Evolutionary conservation across 2,797 vertebrate species (phyloP).

Genomic region (Synanceia verrucosa): DNA sequence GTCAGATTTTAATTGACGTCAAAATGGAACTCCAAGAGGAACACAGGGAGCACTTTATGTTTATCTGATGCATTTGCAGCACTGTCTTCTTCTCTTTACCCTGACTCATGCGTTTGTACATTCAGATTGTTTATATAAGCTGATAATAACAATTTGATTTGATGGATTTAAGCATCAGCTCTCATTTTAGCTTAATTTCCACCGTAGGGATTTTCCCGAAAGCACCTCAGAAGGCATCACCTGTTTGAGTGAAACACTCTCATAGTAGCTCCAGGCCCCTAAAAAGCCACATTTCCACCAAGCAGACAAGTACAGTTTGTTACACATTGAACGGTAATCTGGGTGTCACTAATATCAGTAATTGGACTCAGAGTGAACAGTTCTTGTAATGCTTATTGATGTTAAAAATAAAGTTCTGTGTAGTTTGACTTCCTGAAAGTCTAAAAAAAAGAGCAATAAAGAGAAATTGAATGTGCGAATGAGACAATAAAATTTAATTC

Average conservation of each 20-base stretch:
- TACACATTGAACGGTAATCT: background rate
- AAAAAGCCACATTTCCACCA: background rate
- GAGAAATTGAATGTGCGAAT: background rate
- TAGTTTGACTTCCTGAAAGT: background rate
- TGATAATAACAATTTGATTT: no score
- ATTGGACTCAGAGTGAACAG: background rate
- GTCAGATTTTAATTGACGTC: no score
- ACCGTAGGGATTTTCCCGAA: background rate
- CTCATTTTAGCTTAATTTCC: background rate
- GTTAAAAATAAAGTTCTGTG: background rate
- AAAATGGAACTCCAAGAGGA: no score
- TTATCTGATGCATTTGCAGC: constrained; percentile 1
- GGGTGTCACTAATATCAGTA: background rate
- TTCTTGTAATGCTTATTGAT: background rate
- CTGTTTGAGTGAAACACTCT: background rate
- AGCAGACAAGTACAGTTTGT: background rate
- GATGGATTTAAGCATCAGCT: background rate
- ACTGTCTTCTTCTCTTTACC: background rate
- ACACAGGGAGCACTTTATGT: no score
- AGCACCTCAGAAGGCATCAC: background rate
- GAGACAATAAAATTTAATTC: background rate
- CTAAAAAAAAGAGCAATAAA: background rate
- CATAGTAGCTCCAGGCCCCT: background rate
- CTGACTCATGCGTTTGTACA: background rate
- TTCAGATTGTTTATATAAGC: constrained; percentile 1